A percentile compares a stretch with the other conserved stretches of the same genome.
phyloP scores from a whole-genome alignment of 2,113 vertebrate species.

The Calidris pugnax region DNA sequence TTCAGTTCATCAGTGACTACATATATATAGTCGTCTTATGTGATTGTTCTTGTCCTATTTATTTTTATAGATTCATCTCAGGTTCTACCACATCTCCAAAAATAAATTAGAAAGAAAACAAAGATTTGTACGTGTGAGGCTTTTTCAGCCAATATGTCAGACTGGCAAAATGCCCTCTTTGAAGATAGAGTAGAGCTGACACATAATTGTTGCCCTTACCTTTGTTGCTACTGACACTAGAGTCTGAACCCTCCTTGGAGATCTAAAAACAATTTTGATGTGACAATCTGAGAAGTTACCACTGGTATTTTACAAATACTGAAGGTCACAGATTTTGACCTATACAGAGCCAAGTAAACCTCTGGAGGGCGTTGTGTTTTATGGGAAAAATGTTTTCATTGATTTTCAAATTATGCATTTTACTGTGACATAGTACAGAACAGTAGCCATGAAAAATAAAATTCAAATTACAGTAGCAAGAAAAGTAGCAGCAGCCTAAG shows the following conservation, averaged over 20 bases:
- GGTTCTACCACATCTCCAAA: constrained; percentile 32
- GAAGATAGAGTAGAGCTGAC: constrained; percentile 67
- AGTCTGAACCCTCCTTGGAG: constrained; percentile 73
- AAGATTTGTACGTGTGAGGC: neutral
- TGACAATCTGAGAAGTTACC: constrained; percentile 72
- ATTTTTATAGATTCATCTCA: constrained; percentile 46
- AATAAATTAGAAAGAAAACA: constrained; percentile 69
- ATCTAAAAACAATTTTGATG: constrained; percentile 77
- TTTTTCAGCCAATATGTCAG: constrained; percentile 49
- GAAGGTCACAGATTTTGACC: constrained; percentile 65
- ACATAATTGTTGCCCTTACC: constrained; percentile 73
- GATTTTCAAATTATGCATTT: constrained; percentile 69
- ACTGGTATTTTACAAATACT: constrained; percentile 70
- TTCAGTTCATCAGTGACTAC: neutral
- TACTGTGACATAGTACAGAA: constrained; percentile 13
- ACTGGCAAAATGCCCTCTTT: constrained; percentile 63
- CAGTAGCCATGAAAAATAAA: constrained; percentile 11
- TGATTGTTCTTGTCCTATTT: constrained; percentile 3
- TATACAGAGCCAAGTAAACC: constrained; percentile 41
- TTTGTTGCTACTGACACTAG: constrained; percentile 70
- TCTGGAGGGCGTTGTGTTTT: constrained; percentile 53
- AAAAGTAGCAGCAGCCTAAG: neutral
- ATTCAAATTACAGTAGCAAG: neutral
- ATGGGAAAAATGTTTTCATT: constrained; percentile 57
- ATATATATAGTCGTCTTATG: neutral